These are phyloP conservation scores for Enteromius trimaculatus DNA, from an alignment of 2,797 vertebrate genomes.

Conservation along the genomic window DNA sequence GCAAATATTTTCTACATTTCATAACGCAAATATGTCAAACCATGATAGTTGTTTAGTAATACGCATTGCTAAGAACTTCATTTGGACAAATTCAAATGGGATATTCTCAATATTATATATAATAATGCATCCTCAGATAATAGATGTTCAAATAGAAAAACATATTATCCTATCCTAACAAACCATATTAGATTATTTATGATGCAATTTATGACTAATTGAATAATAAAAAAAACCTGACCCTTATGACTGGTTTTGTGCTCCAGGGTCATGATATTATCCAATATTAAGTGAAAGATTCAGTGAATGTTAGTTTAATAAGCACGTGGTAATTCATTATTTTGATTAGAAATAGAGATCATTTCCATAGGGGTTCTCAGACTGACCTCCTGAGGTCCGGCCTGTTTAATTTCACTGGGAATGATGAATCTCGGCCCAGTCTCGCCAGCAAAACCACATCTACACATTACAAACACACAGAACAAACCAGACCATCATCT, in stretches of 20 bases:
- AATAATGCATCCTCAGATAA: too few species aligned
- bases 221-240: too few species aligned
- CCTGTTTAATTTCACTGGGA: constrained; percentile 93
- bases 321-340: not conserved
- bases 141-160: too few species aligned
- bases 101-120: too few species aligned
- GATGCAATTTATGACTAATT: too few species aligned
- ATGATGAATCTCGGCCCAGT: constrained; percentile 97
- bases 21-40: not conserved
- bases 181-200: not conserved
- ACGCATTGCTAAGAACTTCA: not conserved
- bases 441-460: constrained; percentile 99
- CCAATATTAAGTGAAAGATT: not conserved
- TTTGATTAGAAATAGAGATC: not conserved
- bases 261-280: too few species aligned
- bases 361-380: not conserved
- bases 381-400: constrained; percentile 85
- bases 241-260: too few species aligned
- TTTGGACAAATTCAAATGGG: too few species aligned
- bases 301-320: not conserved
- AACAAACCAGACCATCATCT: not conserved
- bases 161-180: not conserved
- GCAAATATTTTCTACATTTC: not conserved
- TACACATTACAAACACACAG: constrained; percentile 62
- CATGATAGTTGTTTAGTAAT: not conserved